Evolutionary conservation across 2,797 vertebrate species (phyloP).

Genomic region (Chanos chanos): DNA sequence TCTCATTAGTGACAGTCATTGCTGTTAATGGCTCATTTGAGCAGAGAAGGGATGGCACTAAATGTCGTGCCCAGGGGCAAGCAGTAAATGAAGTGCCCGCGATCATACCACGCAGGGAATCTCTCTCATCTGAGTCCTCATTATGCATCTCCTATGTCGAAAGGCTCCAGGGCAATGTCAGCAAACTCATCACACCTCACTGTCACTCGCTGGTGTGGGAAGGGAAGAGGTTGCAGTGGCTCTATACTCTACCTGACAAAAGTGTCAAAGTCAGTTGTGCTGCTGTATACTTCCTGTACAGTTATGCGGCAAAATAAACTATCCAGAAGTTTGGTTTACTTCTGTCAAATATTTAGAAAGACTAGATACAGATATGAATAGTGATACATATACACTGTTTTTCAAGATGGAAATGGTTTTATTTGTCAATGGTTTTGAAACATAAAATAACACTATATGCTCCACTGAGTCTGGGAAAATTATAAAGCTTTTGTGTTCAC

Average conservation of each 20-base stretch:
- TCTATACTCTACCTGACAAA: background rate
- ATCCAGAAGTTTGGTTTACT: background rate
- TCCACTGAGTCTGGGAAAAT: background rate
- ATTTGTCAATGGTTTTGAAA: background rate
- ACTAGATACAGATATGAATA: too few relatives aligned
- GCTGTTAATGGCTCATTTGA: conserved; percentile 25
- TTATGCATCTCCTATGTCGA: conserved; percentile 18
- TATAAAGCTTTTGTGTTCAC: too few relatives aligned
- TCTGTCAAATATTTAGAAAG: too few relatives aligned
- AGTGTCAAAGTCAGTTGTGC: background rate
- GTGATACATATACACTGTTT: too few relatives aligned
- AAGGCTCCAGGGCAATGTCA: conserved; percentile 23
- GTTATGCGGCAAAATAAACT: background rate
- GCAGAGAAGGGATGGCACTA: background rate
- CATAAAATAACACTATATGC: background rate
- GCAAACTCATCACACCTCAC: conserved; percentile 4
- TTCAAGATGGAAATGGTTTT: background rate
- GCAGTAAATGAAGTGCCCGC: conserved; percentile 27
- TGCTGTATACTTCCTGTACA: background rate
- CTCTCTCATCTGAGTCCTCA: conserved; percentile 6
- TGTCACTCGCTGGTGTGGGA: background rate
- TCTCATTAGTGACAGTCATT: conserved; percentile 18
- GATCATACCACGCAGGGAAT: conserved; percentile 3
- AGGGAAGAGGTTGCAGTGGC: background rate
- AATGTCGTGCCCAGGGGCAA: conserved; percentile 9